phyloP scores from a whole-genome alignment of 64 coral and sea anemone genomes.

The Porites australiensis region DNA sequence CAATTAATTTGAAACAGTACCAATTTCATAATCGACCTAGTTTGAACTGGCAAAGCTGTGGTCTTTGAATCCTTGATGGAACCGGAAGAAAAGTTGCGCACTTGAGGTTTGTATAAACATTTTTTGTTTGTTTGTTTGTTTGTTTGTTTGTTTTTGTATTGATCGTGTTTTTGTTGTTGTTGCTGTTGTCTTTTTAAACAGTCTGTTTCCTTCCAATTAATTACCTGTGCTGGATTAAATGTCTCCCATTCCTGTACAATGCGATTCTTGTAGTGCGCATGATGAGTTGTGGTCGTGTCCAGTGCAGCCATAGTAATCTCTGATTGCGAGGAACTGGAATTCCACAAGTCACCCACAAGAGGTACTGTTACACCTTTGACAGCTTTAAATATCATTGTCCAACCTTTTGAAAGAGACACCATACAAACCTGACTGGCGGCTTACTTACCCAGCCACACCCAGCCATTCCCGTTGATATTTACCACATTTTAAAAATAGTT shows the following conservation, averaged over 20 bases:
- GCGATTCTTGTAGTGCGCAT: slow-evolving; percentile 37
- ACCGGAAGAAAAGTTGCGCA: no score
- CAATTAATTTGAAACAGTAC: no score
- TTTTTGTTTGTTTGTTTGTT: background rate
- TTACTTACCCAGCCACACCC: no score
- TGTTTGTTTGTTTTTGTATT: background rate
- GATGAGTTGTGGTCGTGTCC: background rate
- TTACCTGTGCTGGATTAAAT: slow-evolving; percentile 32
- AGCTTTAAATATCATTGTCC: slow-evolving; percentile 45
- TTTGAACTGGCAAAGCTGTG: no score
- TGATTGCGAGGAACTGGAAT: background rate
- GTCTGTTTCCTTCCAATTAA: no score
- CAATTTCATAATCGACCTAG: no score
- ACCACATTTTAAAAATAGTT: no score
- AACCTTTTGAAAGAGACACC: background rate
- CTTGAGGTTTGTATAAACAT: no score
- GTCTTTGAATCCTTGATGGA: no score
- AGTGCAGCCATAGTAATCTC: background rate
- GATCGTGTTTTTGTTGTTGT: no score
- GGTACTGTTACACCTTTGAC: background rate
- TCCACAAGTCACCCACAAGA: background rate
- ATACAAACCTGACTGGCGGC: background rate
- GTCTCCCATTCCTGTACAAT: slow-evolving; percentile 30
- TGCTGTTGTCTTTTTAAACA: no score
- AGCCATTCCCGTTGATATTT: no score